phyloP scores from a whole-genome alignment of 2,888 invertebrate species.

The Drosophila borealis region DNA sequence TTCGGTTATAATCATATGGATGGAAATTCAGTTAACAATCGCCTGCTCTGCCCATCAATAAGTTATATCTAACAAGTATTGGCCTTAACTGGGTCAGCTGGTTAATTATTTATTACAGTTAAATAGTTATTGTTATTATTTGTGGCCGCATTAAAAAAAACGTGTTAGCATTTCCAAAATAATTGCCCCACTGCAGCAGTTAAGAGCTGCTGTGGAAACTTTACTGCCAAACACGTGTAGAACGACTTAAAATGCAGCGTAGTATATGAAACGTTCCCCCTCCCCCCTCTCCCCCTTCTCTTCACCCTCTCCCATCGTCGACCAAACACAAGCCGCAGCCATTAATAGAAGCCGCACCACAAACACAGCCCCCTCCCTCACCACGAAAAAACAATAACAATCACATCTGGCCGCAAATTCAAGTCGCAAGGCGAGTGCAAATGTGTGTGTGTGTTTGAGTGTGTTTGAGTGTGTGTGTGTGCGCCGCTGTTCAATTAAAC shows the following conservation, averaged over 20 bases:
- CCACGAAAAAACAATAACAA: neutral
- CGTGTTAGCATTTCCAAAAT: slow-evolving; percentile 1
- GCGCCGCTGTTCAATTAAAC: slow-evolving; percentile 34
- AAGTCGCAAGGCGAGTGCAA: neutral
- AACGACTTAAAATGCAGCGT: slow-evolving; percentile 19
- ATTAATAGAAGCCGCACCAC: neutral
- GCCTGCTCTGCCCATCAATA: too few relatives aligned
- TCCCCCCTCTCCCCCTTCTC: too few relatives aligned
- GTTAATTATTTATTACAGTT: neutral
- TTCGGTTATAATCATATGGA: too few relatives aligned
- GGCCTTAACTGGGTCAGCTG: slow-evolving; percentile 23
- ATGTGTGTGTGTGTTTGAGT: slow-evolving; percentile 1
- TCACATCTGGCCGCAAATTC: neutral
- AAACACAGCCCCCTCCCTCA: neutral
- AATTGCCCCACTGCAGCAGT: slow-evolving; percentile 9
- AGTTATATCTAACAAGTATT: neutral
- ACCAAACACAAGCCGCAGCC: neutral
- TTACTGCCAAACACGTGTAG: slow-evolving; percentile 53
- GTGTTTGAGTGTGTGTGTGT: neutral
- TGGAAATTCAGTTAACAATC: too few relatives aligned
- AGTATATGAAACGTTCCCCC: too few relatives aligned
- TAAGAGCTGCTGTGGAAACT: slow-evolving; percentile 44
- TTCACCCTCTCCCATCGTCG: too few relatives aligned
- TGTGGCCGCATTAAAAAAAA: neutral
- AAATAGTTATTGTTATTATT: neutral